Evolutionary conservation across 2,113 vertebrate genomes (phyloP).

Genomic region (Entelurus aequoreus): DNA sequence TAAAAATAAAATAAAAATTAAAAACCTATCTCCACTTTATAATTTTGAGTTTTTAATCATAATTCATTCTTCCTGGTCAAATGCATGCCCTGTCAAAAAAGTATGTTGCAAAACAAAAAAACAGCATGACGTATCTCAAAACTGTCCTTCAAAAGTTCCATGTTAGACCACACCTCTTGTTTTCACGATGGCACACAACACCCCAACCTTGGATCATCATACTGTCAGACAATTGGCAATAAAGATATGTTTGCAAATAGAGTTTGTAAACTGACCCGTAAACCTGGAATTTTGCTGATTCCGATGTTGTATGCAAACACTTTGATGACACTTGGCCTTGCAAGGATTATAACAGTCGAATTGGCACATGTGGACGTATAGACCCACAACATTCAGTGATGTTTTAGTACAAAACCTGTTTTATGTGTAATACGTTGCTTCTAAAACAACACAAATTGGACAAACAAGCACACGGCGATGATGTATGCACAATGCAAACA

Average conservation of each 20-base stretch:
- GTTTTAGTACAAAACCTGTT: neutral
- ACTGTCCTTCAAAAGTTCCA: no score
- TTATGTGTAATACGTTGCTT: neutral
- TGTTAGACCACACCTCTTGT: no score
- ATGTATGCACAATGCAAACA: constrained; percentile 2
- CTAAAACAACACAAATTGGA: neutral
- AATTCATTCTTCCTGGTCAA: no score
- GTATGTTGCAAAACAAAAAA: no score
- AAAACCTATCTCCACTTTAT: no score
- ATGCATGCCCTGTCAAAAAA: no score
- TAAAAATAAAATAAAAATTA: no score
- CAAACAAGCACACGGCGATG: neutral
- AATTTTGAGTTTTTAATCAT: no score
- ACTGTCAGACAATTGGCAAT: neutral
- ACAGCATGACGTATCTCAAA: no score
- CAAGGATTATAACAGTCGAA: neutral
- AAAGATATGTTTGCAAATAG: neutral
- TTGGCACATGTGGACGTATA: neutral
- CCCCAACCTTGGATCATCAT: no score
- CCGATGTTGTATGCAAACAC: neutral
- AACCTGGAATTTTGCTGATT: neutral
- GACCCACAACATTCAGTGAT: neutral
- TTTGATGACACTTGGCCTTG: neutral
- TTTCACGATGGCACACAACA: no score
- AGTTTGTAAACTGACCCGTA: neutral